phyloP scores from a whole-genome alignment of 2,888 invertebrate genomes.

The Aleiodes leptofemur region DNA sequence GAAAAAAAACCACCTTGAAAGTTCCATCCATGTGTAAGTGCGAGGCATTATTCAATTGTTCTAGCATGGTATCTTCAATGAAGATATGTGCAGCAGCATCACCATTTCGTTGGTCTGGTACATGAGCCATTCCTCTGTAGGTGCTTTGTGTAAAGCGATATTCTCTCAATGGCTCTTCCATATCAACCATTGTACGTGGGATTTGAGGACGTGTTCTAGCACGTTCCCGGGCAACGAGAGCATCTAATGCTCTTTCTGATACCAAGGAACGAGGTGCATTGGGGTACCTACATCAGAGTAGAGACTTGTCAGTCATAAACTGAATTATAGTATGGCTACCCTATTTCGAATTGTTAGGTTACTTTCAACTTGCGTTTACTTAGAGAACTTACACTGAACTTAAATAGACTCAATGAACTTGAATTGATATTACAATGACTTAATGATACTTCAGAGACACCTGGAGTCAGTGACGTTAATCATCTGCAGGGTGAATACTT shows the following conservation, averaged over 20 bases:
- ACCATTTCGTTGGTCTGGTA: not conserved
- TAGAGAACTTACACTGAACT: too few species aligned
- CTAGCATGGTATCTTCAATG: not conserved
- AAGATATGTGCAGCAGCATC: not conserved
- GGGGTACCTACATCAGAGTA: not conserved
- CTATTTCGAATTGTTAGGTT: too few species aligned
- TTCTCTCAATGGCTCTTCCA: not conserved
- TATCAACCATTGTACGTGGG: not conserved
- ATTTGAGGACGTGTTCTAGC: not conserved
- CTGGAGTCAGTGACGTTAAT: too few species aligned
- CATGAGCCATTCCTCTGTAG: not conserved
- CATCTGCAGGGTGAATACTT: too few species aligned
- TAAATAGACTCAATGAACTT: too few species aligned
- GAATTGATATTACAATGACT: too few species aligned
- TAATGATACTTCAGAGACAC: too few species aligned
- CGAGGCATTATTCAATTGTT: not conserved
- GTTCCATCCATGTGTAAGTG: not conserved
- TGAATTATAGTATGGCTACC: too few species aligned
- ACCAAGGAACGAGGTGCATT: constrained; percentile 3
- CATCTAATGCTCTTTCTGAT: not conserved
- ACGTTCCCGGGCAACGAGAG: not conserved
- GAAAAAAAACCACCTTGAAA: not conserved
- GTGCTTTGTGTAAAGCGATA: not conserved
- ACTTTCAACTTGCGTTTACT: too few species aligned
- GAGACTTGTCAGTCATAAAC: too few species aligned